Base-by-base conservation (phyloP, 2,113 vertebrate species). In the Plecotus auritus region DNA sequence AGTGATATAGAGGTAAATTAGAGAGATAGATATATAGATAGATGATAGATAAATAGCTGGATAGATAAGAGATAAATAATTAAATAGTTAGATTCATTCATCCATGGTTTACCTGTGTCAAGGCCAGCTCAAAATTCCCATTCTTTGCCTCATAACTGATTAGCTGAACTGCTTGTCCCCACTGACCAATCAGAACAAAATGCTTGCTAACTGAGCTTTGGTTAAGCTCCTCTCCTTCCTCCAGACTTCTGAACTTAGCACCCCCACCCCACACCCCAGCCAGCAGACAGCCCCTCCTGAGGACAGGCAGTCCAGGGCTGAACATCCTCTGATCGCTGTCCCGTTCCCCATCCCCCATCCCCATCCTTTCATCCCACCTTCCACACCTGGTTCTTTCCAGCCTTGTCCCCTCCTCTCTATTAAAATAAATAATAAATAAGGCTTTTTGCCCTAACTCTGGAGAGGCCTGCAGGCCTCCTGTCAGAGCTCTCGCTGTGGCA, bases 251-350 rank as follows among this genome's bases (percentile, higher is more conserved):
- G 54, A n/a, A 49, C 17, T 35, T 2, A 32, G 26, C 18, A 59
- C 11, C 11, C 13, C 4, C 4, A 14, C n/a, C n/a, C 26, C 5
- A 0, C 70, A 16, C 13, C 72, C 26, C 2, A 35, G 40, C 67
- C 59, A 6, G 40, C 59, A 49, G 40, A 37, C 4, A 49, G 30
- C 59, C n/a, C 40, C 37, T 47, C 30, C 32, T 0, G 14, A 47
- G 54, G 20, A 11, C 17, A 89, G 42, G 40, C 42, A 14, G 35
- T 18, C 12, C 66, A 56, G 2, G 1, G 16, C 0, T 14, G 28
- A n/a, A 18, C 7, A 6, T 37, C 70, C 69, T 40, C n/a, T 12
- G 17, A 32, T 32, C 2, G 0, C 56, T 59, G 56, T 59, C 56
- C 9, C 4, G 10, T 11, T 3, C 22, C 66, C 85, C 18, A 11